A percentile compares a stretch with the other conserved stretches of the same genome.
Evolutionary conservation across 2,797 vertebrate genomes (phyloP).

Genomic region (Synanceia verrucosa): DNA sequence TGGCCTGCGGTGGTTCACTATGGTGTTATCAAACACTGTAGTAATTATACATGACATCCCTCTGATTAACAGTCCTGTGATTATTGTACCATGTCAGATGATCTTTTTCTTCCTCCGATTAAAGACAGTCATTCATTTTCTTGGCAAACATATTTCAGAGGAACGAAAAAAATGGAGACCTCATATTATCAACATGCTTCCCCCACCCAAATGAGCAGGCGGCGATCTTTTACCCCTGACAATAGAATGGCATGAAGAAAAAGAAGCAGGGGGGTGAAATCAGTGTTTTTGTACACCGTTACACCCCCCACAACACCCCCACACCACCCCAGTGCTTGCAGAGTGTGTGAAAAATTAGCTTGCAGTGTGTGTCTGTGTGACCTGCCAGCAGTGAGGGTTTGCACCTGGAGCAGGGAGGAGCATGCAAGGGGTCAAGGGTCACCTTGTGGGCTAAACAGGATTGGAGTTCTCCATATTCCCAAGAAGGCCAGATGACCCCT

Average conservation of each 20-base stretch:
- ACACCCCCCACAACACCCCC: conserved; percentile 24
- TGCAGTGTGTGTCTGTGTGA: conserved; percentile 59
- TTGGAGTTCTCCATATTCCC: conserved; percentile 78
- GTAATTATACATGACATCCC: conserved; percentile 83
- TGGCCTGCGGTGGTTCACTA: conserved; percentile 76
- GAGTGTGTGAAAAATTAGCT: conserved; percentile 69
- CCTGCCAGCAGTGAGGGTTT: conserved; percentile 80
- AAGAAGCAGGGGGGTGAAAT: conserved; percentile 31
- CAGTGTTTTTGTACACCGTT: conserved; percentile 60
- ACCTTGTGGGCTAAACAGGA: conserved; percentile 85
- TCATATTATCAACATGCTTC: conserved; percentile 12
- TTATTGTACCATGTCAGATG: conserved; percentile 74
- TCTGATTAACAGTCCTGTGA: conserved; percentile 82
- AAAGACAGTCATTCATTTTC: conserved; percentile 54
- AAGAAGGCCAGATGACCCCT: conserved; percentile 88
- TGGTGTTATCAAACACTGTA: conserved; percentile 76
- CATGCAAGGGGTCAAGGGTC: conserved; percentile 85
- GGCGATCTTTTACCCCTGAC: conserved; percentile 66
- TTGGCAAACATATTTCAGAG: conserved; percentile 31
- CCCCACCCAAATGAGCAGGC: conserved; percentile 29
- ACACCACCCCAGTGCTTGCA: conserved; percentile 31
- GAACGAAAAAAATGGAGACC: neutral
- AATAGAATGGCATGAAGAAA: conserved; percentile 56
- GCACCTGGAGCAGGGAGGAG: conserved; percentile 90
- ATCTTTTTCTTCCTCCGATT: conserved; percentile 23